phyloP scores from a whole-genome alignment of 2,113 vertebrate species.

The Cyanoliseus patagonus region DNA sequence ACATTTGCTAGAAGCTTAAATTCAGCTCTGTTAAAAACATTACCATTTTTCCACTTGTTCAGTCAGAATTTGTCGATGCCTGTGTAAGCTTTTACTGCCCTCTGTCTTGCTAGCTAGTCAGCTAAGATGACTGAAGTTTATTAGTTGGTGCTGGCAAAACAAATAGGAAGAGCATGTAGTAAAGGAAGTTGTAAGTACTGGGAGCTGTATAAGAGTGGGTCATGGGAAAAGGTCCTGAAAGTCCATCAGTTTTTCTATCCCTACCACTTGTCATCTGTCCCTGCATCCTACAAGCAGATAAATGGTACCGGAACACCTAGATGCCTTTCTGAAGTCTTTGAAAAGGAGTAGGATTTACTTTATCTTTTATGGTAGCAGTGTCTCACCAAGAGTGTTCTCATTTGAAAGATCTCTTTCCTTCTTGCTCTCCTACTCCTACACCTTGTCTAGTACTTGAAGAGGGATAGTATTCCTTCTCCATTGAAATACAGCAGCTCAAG shows the following conservation, averaged over 20 bases:
- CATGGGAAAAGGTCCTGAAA: background rate
- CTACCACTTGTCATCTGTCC: background rate
- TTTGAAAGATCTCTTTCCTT: constrained; percentile 2
- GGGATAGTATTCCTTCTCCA: background rate
- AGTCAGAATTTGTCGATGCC: background rate
- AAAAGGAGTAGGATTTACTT: background rate
- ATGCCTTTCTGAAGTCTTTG: constrained; percentile 9
- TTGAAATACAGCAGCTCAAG: background rate
- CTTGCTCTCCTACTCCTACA: background rate
- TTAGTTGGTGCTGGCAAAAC: constrained; percentile 24
- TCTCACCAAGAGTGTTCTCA: background rate
- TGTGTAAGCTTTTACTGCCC: background rate
- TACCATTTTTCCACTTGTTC: background rate
- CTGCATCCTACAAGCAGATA: background rate
- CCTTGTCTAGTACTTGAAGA: background rate
- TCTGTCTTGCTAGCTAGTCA: background rate
- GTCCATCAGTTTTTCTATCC: background rate
- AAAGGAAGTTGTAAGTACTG: background rate
- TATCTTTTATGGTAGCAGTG: background rate
- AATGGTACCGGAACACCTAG: background rate
- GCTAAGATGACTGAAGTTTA: constrained; percentile 32
- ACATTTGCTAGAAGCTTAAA: constrained; percentile 1
- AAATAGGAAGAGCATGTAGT: background rate
- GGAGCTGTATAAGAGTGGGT: background rate
- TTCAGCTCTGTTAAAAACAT: background rate